These are phyloP conservation scores for Aphidoletes aphidimyza DNA, from an alignment of 2,888 invertebrate genomes.

Conservation along the genomic window DNA sequence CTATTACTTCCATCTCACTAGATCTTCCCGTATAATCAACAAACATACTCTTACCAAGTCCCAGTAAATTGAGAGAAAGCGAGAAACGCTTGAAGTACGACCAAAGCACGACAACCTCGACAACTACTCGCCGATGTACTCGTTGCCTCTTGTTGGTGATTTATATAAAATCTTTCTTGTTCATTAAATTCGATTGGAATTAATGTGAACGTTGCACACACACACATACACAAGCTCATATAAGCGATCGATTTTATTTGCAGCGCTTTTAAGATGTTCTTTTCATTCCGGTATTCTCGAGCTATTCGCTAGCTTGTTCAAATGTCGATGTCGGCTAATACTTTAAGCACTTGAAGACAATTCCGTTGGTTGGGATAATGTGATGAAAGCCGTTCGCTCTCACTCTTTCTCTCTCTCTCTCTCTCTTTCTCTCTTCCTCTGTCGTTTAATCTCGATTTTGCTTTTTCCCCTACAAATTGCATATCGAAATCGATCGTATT, in stretches of 20 bases:
- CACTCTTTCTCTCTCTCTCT: background rate
- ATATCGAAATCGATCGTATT: background rate
- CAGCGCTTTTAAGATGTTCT: background rate
- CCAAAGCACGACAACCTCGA: background rate
- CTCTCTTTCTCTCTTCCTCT: background rate
- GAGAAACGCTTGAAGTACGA: background rate
- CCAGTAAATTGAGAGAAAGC: background rate
- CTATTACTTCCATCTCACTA: conserved; percentile 53
- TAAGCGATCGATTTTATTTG: conserved; percentile 44
- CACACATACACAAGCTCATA: conserved; percentile 2
- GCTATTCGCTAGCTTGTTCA: background rate
- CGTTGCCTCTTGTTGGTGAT: background rate
- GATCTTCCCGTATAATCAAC: conserved; percentile 44
- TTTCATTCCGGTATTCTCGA: background rate
- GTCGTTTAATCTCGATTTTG: too few relatives aligned
- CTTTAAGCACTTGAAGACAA: background rate
- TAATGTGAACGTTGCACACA: conserved; percentile 22
- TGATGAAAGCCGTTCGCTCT: background rate
- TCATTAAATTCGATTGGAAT: conserved; percentile 52
- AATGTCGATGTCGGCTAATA: conserved; percentile 9
- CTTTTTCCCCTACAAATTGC: too few relatives aligned
- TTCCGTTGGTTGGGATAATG: background rate
- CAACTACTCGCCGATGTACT: background rate
- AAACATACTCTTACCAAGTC: background rate
- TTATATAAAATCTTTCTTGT: conserved; percentile 52